Conservation (phyloP, 2,797 vertebrate species). For the Crypturellus tataupa region DNA sequence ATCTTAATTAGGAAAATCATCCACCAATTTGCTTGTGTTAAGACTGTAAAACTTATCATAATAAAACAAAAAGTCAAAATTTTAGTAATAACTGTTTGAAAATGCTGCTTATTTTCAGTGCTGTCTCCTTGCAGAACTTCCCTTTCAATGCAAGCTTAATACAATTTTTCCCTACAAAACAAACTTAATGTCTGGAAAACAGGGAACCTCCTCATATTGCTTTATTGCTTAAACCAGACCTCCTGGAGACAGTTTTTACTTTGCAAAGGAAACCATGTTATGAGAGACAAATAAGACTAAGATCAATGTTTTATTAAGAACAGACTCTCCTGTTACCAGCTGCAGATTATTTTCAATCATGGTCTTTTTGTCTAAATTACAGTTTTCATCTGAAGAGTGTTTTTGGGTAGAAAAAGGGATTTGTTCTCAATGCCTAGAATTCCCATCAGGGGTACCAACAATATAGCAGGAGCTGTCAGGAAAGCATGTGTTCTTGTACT, state of each 20-base stretch:
- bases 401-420: conserved; percentile 29
- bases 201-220: conserved; percentile 12
- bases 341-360: conserved; percentile 37
- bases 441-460: not conserved
- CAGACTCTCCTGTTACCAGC: conserved; percentile 8
- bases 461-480: not conserved
- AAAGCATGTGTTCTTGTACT: not conserved
- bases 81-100: not conserved
- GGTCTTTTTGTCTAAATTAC: conserved; percentile 33
- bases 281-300: conserved; percentile 23
- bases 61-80: conserved; percentile 32
- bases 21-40: accelerated
- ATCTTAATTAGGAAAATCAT: not conserved
- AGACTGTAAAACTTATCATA: not conserved
- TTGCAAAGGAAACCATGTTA: conserved; percentile 16
- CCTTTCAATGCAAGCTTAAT: conserved; percentile 39
- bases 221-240: conserved; percentile 32
- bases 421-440: conserved; percentile 33
- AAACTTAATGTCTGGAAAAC: not conserved
- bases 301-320: conserved; percentile 61
- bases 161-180: not conserved
- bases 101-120: not conserved
- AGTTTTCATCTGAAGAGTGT: conserved; percentile 42
- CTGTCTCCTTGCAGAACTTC: conserved; percentile 2
- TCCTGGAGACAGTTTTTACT: conserved; percentile 40